phyloP scores from a whole-genome alignment of 2,888 invertebrate genomes.

The Octonoba sinensis region DNA sequence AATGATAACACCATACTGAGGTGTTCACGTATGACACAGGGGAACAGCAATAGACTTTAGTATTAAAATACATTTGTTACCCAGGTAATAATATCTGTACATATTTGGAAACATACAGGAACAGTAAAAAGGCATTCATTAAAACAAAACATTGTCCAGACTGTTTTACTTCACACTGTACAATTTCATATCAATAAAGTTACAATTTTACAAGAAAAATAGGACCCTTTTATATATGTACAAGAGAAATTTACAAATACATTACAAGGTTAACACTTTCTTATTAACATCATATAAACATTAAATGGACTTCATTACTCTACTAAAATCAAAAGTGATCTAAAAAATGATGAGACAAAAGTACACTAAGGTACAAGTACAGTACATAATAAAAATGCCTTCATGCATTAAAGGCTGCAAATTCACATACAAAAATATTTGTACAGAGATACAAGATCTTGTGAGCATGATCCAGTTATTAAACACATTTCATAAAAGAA shows the following conservation, averaged over 20 bases:
- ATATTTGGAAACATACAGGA: conserved; percentile 61
- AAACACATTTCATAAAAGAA: conserved; percentile 60
- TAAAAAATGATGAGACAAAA: conserved; percentile 48
- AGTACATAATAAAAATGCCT: conserved; percentile 61
- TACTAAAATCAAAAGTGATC: conserved; percentile 57
- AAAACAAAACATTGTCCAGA: conserved; percentile 59
- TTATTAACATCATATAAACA: conserved; percentile 65
- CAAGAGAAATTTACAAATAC: conserved; percentile 61
- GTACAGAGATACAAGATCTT: conserved; percentile 64
- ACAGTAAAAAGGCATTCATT: conserved; percentile 64
- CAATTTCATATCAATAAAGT: conserved; percentile 56
- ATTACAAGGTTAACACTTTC: conserved; percentile 57
- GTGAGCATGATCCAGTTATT: conserved; percentile 62
- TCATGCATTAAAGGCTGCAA: conserved; percentile 61
- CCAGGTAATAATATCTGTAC: conserved; percentile 61
- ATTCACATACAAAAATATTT: conserved; percentile 65
- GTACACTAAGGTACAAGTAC: conserved; percentile 47
- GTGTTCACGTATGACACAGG: conserved; percentile 32
- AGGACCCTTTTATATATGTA: conserved; percentile 63
- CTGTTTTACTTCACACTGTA: conserved; percentile 57
- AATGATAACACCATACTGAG: conserved; percentile 32
- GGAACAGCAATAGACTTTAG: conserved; percentile 62
- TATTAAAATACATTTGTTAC: conserved; percentile 65
- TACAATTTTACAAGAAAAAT: conserved; percentile 63
- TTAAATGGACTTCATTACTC: conserved; percentile 63